Evolutionary conservation across 2,113 vertebrate species (phyloP).

Genomic region (Trachemys scripta): DNA sequence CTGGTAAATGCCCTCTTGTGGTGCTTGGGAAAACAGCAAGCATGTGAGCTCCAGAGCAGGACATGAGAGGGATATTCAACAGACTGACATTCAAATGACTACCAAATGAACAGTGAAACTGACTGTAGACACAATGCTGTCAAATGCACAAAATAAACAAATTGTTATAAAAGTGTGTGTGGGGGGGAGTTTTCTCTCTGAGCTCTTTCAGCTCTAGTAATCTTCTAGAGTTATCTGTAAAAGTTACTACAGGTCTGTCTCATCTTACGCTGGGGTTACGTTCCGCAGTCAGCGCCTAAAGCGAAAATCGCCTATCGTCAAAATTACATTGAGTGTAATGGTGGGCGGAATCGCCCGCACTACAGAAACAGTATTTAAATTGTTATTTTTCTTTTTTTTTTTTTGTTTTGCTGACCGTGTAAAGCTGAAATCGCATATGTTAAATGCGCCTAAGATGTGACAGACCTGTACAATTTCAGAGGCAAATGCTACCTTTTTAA

Average conservation of each 20-base stretch:
- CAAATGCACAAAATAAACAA: background rate
- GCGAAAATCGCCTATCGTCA: too few species aligned
- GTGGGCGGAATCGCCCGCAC: too few species aligned
- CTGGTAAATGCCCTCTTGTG: background rate
- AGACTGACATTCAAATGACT: background rate
- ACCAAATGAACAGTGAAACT: rapidly evolving
- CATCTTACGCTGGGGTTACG: too few species aligned
- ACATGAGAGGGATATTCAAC: background rate
- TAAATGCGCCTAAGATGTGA: too few species aligned
- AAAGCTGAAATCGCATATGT: too few species aligned
- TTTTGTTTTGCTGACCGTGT: too few species aligned
- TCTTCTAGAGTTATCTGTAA: background rate
- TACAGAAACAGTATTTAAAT: too few species aligned
- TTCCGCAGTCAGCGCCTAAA: too few species aligned
- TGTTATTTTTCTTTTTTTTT: too few species aligned
- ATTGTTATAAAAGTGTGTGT: background rate
- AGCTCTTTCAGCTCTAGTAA: background rate
- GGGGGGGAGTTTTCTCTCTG: background rate
- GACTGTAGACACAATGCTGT: background rate
- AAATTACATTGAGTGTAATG: too few species aligned
- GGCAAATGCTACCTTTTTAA: background rate
- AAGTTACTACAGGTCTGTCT: background rate
- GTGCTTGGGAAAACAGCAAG: conserved; percentile 2
- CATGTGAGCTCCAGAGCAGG: background rate
- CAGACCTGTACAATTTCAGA: background rate